Conservation (phyloP, 2,797 vertebrate genomes). For the Helarctos malayanus region DNA sequence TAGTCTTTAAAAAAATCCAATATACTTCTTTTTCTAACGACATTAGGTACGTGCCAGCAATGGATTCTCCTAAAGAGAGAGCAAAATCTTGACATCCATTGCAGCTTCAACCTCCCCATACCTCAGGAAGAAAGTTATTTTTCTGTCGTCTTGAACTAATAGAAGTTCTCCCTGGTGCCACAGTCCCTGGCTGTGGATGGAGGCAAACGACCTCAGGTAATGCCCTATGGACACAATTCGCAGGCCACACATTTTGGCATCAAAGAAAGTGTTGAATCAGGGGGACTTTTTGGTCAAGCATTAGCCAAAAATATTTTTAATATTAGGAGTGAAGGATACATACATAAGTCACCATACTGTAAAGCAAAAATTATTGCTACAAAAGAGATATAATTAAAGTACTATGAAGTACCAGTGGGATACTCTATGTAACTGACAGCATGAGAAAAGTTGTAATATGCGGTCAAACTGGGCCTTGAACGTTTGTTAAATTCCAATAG, state of each 20-base stretch:
- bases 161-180: background rate
- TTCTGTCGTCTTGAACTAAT: background rate
- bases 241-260: background rate
- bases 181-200: background rate
- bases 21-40: background rate
- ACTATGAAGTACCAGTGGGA: background rate
- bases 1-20: background rate
- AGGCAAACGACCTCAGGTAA: background rate
- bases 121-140: background rate
- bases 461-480: background rate
- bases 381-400: background rate
- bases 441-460: background rate
- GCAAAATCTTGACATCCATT: background rate
- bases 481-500: background rate
- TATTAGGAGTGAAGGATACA: background rate
- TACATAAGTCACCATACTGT: background rate
- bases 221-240: too few species aligned
- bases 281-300: background rate
- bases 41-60: background rate
- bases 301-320: background rate
- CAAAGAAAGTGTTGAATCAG: background rate
- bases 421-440: background rate
- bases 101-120: background rate
- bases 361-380: background rate
- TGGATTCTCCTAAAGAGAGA: background rate